Conservation (phyloP, 2,113 vertebrate genomes). For the Natator depressus region DNA sequence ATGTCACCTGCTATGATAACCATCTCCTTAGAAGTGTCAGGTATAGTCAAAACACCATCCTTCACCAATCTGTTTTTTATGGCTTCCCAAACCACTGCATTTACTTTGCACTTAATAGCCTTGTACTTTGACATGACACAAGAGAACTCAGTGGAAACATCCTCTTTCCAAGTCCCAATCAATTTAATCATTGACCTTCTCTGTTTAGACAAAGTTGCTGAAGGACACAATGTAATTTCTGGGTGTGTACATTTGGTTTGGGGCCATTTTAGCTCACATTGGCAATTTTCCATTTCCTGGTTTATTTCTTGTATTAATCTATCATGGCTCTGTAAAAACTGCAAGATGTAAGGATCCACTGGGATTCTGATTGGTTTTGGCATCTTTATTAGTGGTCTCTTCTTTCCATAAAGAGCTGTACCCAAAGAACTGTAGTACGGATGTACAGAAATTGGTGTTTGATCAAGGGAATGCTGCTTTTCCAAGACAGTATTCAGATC, state of each 20-base stretch:
- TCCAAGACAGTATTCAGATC: slow-evolving; percentile 53
- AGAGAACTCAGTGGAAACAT: slow-evolving; percentile 68
- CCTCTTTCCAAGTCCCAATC: slow-evolving; percentile 80
- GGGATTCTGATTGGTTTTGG: slow-evolving; percentile 77
- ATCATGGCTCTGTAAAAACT: slow-evolving; percentile 75
- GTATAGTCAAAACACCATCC: slow-evolving; percentile 69
- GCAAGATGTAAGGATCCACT: slow-evolving; percentile 77
- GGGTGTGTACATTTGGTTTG: slow-evolving; percentile 36
- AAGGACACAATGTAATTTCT: slow-evolving; percentile 77
- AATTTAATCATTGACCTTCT: slow-evolving; percentile 48
- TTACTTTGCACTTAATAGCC: slow-evolving; percentile 69
- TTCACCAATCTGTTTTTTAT: slow-evolving; percentile 53
- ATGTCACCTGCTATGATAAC: slow-evolving; percentile 81
- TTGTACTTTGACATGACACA: slow-evolving; percentile 75
- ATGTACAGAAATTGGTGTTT: slow-evolving; percentile 77
- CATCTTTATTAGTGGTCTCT: slow-evolving; percentile 79
- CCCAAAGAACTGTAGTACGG: slow-evolving; percentile 85
- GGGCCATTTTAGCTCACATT: slow-evolving; percentile 81
- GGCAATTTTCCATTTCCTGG: slow-evolving; percentile 70
- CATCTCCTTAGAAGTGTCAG: slow-evolving; percentile 56
- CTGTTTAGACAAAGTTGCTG: slow-evolving; percentile 67
- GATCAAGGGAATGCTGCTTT: slow-evolving; percentile 76
- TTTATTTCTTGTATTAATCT: slow-evolving; percentile 68
- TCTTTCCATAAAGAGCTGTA: slow-evolving; percentile 84
- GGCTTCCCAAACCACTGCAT: slow-evolving; percentile 72